A percentile compares a stretch with the other conserved stretches of the same genome.
Conservation (phyloP, 2,888 invertebrate genomes). For the Hydraecia micacea region DNA sequence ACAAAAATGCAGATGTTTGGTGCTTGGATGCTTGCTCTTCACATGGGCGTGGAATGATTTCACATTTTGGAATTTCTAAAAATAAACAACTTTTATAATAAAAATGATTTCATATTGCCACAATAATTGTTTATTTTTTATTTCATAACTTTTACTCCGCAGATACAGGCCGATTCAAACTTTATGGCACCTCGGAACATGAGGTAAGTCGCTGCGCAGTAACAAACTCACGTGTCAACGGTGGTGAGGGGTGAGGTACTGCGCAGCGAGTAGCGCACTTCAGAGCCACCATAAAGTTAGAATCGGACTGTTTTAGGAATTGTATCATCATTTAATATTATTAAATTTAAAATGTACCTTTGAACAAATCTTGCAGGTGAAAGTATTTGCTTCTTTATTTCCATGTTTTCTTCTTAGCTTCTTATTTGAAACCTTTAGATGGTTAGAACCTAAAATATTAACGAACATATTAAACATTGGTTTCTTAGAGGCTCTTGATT, state of each 20-base stretch:
- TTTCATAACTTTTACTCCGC: neutral
- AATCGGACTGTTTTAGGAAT: neutral
- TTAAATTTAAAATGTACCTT: conserved; percentile 66
- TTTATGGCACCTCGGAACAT: neutral
- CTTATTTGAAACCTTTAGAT: conserved; percentile 19
- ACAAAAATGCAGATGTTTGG: conserved; percentile 75
- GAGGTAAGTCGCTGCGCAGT: neutral
- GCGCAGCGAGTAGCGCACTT: neutral
- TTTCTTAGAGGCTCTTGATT: neutral
- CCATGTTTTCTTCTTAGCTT: conserved; percentile 32
- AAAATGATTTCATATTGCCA: neutral
- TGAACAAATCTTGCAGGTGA: conserved; percentile 68
- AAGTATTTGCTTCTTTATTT: conserved; percentile 46
- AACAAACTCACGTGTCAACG: no score
- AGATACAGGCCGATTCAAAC: neutral
- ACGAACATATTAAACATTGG: neutral
- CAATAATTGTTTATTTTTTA: neutral
- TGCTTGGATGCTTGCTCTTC: conserved; percentile 66
- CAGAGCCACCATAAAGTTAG: neutral
- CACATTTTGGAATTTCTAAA: conserved; percentile 78
- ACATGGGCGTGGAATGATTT: conserved; percentile 74
- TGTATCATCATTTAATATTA: neutral
- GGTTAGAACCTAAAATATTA: conserved; percentile 48
- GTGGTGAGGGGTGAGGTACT: no score
- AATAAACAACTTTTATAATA: conserved; percentile 29